A percentile compares a stretch with the other conserved stretches of the same genome.
Conservation (phyloP, 2,113 vertebrate genomes). For the Ginglymostoma cirratum region DNA sequence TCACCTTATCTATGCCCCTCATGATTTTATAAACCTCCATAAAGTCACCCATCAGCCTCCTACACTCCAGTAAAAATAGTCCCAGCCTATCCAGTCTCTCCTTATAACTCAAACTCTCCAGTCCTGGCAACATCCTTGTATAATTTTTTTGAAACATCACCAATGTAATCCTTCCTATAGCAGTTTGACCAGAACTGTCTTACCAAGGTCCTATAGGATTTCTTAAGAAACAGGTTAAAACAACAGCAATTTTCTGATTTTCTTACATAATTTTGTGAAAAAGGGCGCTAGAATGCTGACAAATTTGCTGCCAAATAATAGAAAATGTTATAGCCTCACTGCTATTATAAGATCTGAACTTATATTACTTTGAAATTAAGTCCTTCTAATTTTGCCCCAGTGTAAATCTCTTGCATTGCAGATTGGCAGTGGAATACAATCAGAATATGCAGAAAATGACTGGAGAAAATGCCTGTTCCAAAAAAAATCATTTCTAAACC, state of each 20-base stretch:
- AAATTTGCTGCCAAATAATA: neutral
- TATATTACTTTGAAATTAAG: neutral
- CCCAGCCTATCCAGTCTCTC: too few species aligned
- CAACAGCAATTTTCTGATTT: neutral
- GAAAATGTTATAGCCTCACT: neutral
- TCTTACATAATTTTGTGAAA: neutral
- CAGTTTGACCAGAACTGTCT: too few species aligned
- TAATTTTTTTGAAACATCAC: too few species aligned
- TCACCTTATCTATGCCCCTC: too few species aligned
- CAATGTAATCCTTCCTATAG: too few species aligned
- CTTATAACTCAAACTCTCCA: too few species aligned
- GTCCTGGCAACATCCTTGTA: too few species aligned
- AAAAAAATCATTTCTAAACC: neutral
- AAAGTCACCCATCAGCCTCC: too few species aligned
- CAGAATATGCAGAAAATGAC: neutral
- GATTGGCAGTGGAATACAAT: too few species aligned
- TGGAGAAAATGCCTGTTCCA: neutral
- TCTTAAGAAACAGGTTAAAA: neutral
- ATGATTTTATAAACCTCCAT: too few species aligned
- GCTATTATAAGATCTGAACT: neutral
- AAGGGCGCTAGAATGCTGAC: neutral
- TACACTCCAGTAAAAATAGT: too few species aligned
- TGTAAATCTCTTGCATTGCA: neutral
- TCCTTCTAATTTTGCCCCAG: neutral
- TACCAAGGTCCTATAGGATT: too few species aligned